Percentiles rank a stretch among this genome's conserved stretches.
Conservation (phyloP, 2,888 invertebrate genomes). For the Mythimna albipuncta region DNA sequence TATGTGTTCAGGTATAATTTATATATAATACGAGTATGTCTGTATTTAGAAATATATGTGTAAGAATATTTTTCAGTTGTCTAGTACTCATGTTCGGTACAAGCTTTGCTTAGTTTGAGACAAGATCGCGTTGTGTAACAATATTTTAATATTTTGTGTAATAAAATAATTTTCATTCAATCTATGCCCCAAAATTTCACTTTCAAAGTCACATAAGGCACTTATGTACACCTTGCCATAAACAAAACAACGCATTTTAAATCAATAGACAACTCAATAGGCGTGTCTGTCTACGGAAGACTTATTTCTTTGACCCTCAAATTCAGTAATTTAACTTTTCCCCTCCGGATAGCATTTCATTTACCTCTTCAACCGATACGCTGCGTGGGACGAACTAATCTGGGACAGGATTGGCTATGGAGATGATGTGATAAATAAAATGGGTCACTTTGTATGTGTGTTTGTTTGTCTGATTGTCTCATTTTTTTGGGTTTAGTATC, state of each 20-base stretch:
- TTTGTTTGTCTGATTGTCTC: background rate
- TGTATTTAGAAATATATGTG: too few species aligned
- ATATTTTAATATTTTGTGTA: too few species aligned
- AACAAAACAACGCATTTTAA: conserved; percentile 77
- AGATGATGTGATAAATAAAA: conserved; percentile 64
- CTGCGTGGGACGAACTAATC: conserved; percentile 90
- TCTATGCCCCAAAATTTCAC: background rate
- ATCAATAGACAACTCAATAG: conserved; percentile 82
- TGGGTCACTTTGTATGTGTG: background rate
- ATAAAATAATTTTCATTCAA: background rate
- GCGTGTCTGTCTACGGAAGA: conserved; percentile 86
- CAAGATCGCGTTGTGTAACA: too few species aligned
- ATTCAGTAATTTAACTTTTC: conserved; percentile 91
- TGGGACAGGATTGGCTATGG: conserved; percentile 77
- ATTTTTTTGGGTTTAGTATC: background rate
- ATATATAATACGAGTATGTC: too few species aligned
- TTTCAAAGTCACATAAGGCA: conserved; percentile 42
- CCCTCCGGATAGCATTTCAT: conserved; percentile 91
- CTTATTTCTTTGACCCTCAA: conserved; percentile 90
- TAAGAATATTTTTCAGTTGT: too few species aligned
- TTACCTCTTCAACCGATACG: conserved; percentile 91
- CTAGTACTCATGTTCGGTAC: too few species aligned
- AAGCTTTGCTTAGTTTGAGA: too few species aligned
- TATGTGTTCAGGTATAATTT: too few species aligned
- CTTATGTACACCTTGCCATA: conserved; percentile 43